Conservation (phyloP, 2,888 invertebrate genomes). For the Cataglyphis livida region DNA sequence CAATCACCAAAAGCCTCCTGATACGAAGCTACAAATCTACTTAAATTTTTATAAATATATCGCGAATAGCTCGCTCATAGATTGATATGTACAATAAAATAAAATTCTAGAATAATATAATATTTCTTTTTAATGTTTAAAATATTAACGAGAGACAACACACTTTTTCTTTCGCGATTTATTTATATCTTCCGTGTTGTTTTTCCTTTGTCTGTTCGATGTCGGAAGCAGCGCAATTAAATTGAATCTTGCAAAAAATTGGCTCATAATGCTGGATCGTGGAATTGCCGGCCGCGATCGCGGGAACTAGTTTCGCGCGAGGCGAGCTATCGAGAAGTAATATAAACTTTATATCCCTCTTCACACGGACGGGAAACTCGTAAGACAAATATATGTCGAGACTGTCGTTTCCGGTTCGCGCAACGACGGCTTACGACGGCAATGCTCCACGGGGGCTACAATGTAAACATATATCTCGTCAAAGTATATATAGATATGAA, state of each 20-base stretch:
- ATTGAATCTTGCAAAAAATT: conserved; percentile 42
- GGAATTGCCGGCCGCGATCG: conserved; percentile 43
- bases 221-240: conserved; percentile 39
- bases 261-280: conserved; percentile 14
- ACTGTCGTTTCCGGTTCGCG: conserved; percentile 56
- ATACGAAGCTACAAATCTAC: not conserved
- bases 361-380: conserved; percentile 59
- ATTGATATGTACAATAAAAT: not conserved
- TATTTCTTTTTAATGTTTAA: not conserved
- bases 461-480: conserved; percentile 52
- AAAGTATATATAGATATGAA: conserved; percentile 38
- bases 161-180: not conserved
- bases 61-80: not conserved
- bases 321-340: conserved; percentile 53
- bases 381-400: conserved; percentile 66
- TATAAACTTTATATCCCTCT: conserved; percentile 65
- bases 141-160: not conserved
- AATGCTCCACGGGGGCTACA: conserved; percentile 31
- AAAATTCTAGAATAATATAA: not conserved
- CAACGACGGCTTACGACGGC: conserved; percentile 37
- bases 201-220: not conserved
- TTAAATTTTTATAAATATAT: not conserved
- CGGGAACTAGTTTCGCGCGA: conserved; percentile 53
- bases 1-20: not conserved
- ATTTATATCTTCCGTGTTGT: not conserved